These are phyloP conservation scores for Megalops cyprinoides DNA, from an alignment of 2,797 vertebrate genomes.

Conservation along the genomic window DNA sequence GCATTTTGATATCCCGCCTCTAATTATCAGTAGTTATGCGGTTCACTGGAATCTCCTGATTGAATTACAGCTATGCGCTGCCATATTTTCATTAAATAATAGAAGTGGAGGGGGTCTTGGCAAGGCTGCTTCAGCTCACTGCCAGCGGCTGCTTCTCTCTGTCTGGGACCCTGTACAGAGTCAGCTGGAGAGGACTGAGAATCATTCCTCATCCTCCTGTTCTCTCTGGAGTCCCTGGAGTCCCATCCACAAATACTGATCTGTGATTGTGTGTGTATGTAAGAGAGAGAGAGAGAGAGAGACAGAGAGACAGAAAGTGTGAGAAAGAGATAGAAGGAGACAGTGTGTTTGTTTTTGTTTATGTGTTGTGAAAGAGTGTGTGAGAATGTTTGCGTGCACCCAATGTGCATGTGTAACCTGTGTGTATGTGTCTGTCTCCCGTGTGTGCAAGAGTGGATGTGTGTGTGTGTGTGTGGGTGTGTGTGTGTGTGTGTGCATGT, in stretches of 20 bases:
- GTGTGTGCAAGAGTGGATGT: not conserved
- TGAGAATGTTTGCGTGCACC: slow-evolving; percentile 10
- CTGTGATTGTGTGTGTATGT: slow-evolving; percentile 22
- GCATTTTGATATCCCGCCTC: not conserved
- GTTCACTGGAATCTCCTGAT: slow-evolving; percentile 61
- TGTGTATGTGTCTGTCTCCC: not conserved
- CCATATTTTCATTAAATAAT: slow-evolving; percentile 65
- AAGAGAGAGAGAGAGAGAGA: not conserved
- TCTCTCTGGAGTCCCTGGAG: slow-evolving; percentile 1
- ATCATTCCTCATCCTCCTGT: not conserved
- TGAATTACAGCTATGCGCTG: slow-evolving; percentile 63
- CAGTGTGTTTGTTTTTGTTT: slow-evolving; percentile 24
- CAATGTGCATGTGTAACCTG: slow-evolving; percentile 16
- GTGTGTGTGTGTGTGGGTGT: not conserved
- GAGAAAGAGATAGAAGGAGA: too few species aligned
- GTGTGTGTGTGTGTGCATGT: not conserved
- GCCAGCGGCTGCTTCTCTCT: slow-evolving; percentile 64
- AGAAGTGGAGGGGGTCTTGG: slow-evolving; percentile 59
- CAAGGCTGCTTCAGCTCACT: slow-evolving; percentile 50
- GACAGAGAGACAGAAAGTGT: too few species aligned
- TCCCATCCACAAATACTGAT: slow-evolving; percentile 16
- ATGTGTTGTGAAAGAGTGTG: slow-evolving; percentile 2
- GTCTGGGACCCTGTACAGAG: slow-evolving; percentile 41
- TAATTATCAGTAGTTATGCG: slow-evolving; percentile 51
- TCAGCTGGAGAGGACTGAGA: not conserved